phyloP scores from a whole-genome alignment of 2,797 vertebrate species.

The Etheostoma nigrum region DNA sequence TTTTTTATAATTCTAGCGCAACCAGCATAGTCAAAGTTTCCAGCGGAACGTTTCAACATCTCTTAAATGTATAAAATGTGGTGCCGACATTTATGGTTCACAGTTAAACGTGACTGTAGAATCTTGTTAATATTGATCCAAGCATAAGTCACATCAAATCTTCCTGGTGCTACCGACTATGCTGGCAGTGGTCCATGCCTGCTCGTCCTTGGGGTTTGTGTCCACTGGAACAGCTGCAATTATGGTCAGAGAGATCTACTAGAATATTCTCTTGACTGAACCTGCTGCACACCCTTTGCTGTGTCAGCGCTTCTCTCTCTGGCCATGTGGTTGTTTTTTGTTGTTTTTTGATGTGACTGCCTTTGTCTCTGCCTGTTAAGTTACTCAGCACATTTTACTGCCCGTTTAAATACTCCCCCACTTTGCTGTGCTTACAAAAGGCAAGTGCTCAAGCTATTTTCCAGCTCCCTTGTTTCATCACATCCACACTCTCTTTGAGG shows the following conservation, averaged over 20 bases:
- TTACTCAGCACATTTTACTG: slow-evolving; percentile 68
- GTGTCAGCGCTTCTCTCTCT: slow-evolving; percentile 66
- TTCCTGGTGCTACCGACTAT: slow-evolving; percentile 15
- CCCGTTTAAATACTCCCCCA: slow-evolving; percentile 67
- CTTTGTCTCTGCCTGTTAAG: slow-evolving; percentile 73
- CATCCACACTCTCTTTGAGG: slow-evolving; percentile 61
- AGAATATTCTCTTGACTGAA: slow-evolving; percentile 60
- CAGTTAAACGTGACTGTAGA: not conserved
- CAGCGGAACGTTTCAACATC: not conserved
- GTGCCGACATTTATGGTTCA: not conserved
- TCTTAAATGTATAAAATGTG: too few species aligned
- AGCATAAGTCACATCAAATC: slow-evolving; percentile 28
- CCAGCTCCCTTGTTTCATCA: slow-evolving; percentile 68
- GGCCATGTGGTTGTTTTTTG: slow-evolving; percentile 51
- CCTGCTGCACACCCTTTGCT: slow-evolving; percentile 64
- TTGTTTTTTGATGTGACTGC: slow-evolving; percentile 56
- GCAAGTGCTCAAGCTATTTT: slow-evolving; percentile 61
- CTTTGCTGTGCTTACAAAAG: slow-evolving; percentile 61
- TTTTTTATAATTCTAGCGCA: not conserved
- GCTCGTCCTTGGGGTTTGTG: slow-evolving; percentile 45
- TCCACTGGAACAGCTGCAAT: slow-evolving; percentile 64
- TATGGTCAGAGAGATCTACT: slow-evolving; percentile 64
- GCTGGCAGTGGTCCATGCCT: slow-evolving; percentile 16
- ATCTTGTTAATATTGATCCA: not conserved
- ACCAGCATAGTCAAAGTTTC: not conserved